Evolutionary conservation across 1,140 invertebrate genomes (phyloP), one percentile per base, ranked within the genome.

Genomic region (Aphis craccivora): DNA sequence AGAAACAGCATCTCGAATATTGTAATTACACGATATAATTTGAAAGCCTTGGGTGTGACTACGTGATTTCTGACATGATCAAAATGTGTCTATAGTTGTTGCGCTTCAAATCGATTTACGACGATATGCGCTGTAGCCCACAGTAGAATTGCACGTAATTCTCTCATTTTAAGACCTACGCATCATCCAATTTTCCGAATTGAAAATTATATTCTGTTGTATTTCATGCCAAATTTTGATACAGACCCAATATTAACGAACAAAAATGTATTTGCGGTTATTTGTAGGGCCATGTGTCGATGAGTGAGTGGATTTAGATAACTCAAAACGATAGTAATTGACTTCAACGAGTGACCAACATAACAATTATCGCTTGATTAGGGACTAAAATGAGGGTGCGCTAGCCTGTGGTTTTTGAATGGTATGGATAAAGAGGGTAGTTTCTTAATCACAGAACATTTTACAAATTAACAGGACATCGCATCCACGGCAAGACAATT

Each of bases 361-460:
- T 11, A 86, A 30, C 83, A 86, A 86, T 86, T 86, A 86, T 25
- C 9, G 25, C 23, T 45, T 86, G 83, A 86, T 86, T 86, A 86
- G 25, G 83, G 83, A 40, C 23, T 9, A 43, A 86, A 86, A 86
- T 40, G 3, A 43, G 83, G 40, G 40, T 43, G 83, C 8, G 23
- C 1, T 43, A 23, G 22, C 22, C 3, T 30, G 8, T 25, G 23
- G 11, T 40, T 40, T 23, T 86, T 86, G 40, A 43, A 86, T 43
- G 25, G 23, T 23, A 30, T 30, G 40, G 37, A 86, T 40, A 43
- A 40, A 14, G 8, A 43, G 83, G 83, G 40, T 40, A 8, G 20
- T 86, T 86, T 23, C 40, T 40, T 86, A 86, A 86, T 86, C 40
- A 30, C 40, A 86, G 83, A 9, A 43, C 22, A 40, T 40, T 43